These are phyloP conservation scores for Drosophila engyochracea DNA, from an alignment of 2,888 invertebrate species.

Conservation along the genomic window DNA sequence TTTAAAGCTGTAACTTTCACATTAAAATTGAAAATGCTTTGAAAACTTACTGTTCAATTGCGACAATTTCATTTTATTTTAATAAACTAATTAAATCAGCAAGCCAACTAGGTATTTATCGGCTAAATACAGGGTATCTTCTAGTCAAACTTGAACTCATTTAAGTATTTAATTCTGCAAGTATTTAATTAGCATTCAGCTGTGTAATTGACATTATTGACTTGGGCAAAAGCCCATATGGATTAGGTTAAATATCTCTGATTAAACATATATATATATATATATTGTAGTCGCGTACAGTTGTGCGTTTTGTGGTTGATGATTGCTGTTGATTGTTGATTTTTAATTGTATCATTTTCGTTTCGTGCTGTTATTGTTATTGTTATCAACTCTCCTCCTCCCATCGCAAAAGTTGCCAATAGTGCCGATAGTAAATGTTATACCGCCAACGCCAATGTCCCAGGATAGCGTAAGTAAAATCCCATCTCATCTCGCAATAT, in stretches of 20 bases:
- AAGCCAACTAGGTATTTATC: neutral
- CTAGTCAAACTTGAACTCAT: neutral
- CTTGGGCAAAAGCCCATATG: slow-evolving; percentile 15
- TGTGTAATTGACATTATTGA: slow-evolving; percentile 24
- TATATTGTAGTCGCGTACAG: slow-evolving; percentile 33
- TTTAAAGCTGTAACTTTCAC: too few relatives aligned
- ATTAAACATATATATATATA: neutral
- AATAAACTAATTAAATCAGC: neutral
- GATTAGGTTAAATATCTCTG: neutral
- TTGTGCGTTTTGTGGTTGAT: slow-evolving; percentile 31
- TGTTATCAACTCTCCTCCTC: slow-evolving; percentile 48
- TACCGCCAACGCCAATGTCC: slow-evolving; percentile 73
- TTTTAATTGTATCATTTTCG: slow-evolving; percentile 64
- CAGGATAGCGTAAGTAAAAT: slow-evolving; percentile 77
- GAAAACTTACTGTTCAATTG: neutral
- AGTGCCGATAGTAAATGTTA: slow-evolving; percentile 78
- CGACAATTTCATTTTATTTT: neutral
- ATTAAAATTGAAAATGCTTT: too few relatives aligned
- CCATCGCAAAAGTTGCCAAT: slow-evolving; percentile 78
- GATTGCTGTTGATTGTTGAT: slow-evolving; percentile 36
- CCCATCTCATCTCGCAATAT: slow-evolving; percentile 37
- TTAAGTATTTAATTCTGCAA: neutral
- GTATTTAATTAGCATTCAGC: neutral
- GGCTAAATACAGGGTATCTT: neutral
- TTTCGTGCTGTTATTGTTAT: slow-evolving; percentile 52